Evolutionary conservation across 2,797 vertebrate species (phyloP).

Genomic region (Danio albolineatus): DNA sequence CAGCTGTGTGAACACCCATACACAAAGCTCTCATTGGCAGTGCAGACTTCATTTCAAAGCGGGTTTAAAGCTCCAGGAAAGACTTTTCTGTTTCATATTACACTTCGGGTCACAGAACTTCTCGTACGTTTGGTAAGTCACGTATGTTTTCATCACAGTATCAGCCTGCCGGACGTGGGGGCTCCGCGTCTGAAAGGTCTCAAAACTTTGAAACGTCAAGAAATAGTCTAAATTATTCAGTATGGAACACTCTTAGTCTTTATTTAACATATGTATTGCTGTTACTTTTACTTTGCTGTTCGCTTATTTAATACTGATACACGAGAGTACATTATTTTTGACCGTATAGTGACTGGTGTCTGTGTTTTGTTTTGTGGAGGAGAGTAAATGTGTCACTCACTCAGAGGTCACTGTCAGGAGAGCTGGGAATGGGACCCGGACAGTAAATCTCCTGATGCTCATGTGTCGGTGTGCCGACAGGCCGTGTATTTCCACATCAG

Average conservation of each 20-base stretch:
- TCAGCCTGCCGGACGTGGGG: too few species aligned
- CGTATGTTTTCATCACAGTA: background rate
- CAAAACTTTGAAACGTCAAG: background rate
- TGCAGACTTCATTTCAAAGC: background rate
- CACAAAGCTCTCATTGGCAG: background rate
- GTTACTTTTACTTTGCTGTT: background rate
- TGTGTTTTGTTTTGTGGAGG: constrained; percentile 9
- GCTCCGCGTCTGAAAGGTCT: background rate
- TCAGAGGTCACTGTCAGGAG: constrained; percentile 47
- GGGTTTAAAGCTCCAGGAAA: background rate
- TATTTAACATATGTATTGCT: background rate
- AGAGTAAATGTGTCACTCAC: constrained; percentile 14
- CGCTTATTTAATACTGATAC: background rate
- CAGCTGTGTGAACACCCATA: background rate
- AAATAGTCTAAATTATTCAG: background rate
- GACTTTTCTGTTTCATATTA: background rate
- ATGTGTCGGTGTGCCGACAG: constrained; percentile 55
- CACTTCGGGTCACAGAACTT: background rate
- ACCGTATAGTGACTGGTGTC: background rate
- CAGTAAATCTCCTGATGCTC: constrained; percentile 55
- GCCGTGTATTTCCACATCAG: constrained; percentile 66
- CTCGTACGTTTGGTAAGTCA: constrained; percentile 6
- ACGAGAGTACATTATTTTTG: background rate
- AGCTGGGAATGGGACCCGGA: constrained; percentile 55
- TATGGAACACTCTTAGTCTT: background rate